These are phyloP conservation scores for Lasioglossum malachurum DNA, from an alignment of 2,888 invertebrate genomes.

Conservation along the genomic window DNA sequence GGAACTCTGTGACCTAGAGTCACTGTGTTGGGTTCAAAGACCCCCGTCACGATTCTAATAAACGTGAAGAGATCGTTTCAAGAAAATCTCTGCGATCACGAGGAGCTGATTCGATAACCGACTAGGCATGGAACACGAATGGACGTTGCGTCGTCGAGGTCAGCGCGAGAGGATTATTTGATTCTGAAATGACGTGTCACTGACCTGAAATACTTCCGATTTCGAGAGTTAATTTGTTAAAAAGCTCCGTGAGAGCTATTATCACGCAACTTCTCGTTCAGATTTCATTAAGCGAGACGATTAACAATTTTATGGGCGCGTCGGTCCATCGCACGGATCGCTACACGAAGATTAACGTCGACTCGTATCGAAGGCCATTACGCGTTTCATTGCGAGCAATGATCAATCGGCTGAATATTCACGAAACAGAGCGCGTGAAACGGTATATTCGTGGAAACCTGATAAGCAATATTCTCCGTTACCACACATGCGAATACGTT, in stretches of 20 bases:
- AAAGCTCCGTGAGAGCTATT: conserved; percentile 39
- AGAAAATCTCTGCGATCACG: not conserved
- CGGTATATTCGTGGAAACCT: conserved; percentile 6
- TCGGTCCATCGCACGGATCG: not conserved
- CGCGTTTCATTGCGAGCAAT: not conserved
- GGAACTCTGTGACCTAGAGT: too few relatives aligned
- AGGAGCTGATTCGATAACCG: not conserved
- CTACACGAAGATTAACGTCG: conserved; percentile 16
- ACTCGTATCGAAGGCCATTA: not conserved
- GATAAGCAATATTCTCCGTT: conserved; percentile 15
- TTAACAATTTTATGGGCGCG: conserved; percentile 44
- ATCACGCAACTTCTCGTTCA: conserved; percentile 22
- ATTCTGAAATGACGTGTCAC: conserved; percentile 36
- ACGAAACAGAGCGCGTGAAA: not conserved
- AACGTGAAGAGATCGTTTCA: too few relatives aligned
- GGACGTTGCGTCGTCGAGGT: not conserved
- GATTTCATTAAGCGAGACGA: conserved; percentile 51
- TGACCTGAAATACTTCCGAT: conserved; percentile 24
- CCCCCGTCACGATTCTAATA: not conserved
- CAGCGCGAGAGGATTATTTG: conserved; percentile 27
- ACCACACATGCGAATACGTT: not conserved
- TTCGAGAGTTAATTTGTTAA: not conserved
- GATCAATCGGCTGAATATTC: not conserved
- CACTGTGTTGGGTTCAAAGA: not conserved
- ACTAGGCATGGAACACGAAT: not conserved